Conservation (phyloP, 2,113 vertebrate genomes). For the Coptodon rendalli region DNA sequence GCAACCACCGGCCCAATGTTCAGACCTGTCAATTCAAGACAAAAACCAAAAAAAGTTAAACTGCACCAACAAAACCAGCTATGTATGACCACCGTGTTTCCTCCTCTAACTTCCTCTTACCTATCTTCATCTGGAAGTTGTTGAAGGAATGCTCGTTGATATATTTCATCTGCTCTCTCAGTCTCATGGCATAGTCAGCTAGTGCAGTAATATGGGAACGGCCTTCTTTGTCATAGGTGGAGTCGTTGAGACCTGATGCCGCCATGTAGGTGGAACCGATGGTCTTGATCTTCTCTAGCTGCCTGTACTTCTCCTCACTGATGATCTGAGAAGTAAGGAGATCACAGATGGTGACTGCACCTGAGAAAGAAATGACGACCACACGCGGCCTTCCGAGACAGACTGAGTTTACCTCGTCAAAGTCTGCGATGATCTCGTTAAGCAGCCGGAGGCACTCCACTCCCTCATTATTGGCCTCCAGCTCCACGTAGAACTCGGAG, state of each 20-base stretch:
- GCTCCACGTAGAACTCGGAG: slow-evolving; percentile 94
- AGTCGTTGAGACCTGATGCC: slow-evolving; percentile 87
- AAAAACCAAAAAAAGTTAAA: neutral
- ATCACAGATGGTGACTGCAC: neutral
- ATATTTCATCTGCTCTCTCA: slow-evolving; percentile 92
- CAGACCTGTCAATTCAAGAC: slow-evolving; percentile 70
- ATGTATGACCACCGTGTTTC: neutral
- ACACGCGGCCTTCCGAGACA: fast-evolving
- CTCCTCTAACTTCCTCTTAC: slow-evolving; percentile 51
- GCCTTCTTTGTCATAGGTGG: slow-evolving; percentile 88
- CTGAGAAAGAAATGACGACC: neutral
- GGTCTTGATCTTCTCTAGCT: slow-evolving; percentile 96
- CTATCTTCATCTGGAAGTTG: slow-evolving; percentile 96
- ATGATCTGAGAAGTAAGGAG: slow-evolving; percentile 75
- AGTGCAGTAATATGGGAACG: slow-evolving; percentile 83
- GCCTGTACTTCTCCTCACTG: slow-evolving; percentile 86
- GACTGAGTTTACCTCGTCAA: slow-evolving; percentile 81
- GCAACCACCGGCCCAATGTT: slow-evolving; percentile 95
- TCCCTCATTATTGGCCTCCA: slow-evolving; percentile 96
- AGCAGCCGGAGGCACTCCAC: slow-evolving; percentile 93
- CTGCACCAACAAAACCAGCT: neutral
- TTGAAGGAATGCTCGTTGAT: slow-evolving; percentile 96
- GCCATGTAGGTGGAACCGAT: slow-evolving; percentile 97
- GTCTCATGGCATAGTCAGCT: slow-evolving; percentile 88
- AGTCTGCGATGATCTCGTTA: slow-evolving; percentile 96